These are phyloP conservation scores for Stenopsyche tienmushanensis DNA, from an alignment of 1,140 invertebrate species.

Conservation along the genomic window DNA sequence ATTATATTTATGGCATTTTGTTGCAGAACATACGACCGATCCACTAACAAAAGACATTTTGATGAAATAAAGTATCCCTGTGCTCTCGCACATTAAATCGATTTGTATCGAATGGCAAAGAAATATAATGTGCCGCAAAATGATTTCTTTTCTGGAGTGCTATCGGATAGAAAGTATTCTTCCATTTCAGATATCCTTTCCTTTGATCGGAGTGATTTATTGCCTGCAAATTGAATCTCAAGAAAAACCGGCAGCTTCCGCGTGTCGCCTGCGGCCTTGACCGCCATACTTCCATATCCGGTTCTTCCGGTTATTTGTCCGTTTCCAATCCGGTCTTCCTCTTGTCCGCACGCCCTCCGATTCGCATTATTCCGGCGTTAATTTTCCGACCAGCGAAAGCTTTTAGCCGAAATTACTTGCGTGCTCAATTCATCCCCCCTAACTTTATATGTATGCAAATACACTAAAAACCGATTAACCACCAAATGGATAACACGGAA, in stretches of 20 bases:
- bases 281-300: constrained; percentile 18
- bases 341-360: background rate
- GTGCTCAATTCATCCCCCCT: background rate
- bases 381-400: constrained; percentile 19
- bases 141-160: too few species aligned
- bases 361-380: background rate
- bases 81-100: too few species aligned
- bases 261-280: background rate
- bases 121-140: too few species aligned
- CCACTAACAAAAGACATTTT: too few species aligned
- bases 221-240: background rate
- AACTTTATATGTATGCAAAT: background rate
- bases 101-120: too few species aligned
- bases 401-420: constrained; percentile 15
- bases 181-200: too few species aligned
- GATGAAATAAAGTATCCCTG: too few species aligned
- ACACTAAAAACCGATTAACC: too few species aligned
- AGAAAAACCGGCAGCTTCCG: background rate
- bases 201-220: background rate
- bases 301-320: background rate
- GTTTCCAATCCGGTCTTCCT: background rate
- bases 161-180: too few species aligned
- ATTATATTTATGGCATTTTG: too few species aligned
- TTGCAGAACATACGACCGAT: too few species aligned
- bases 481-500: too few species aligned